Conservation (phyloP, 2,888 invertebrate species). For the Seladonia tumulorum region DNA sequence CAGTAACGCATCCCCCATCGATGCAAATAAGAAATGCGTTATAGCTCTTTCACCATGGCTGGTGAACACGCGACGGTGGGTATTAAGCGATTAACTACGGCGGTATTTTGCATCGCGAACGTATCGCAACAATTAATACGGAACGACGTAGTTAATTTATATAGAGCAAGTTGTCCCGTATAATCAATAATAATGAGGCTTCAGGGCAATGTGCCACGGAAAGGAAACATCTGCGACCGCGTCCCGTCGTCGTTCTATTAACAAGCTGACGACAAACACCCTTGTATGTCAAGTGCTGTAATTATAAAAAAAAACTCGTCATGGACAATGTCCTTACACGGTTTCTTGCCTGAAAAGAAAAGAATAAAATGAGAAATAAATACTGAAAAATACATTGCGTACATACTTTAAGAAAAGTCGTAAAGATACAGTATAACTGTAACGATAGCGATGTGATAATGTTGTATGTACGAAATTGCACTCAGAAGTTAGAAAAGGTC, state of each 20-base stretch:
- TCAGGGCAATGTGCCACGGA: neutral
- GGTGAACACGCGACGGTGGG: neutral
- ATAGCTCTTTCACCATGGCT: neutral
- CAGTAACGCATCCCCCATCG: neutral
- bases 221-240: neutral
- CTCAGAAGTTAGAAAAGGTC: too few relatives aligned
- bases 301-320: too few relatives aligned
- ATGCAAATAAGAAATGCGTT: neutral
- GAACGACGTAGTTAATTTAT: neutral
- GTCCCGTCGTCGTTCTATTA: neutral
- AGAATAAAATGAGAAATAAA: too few relatives aligned
- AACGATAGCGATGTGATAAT: too few relatives aligned
- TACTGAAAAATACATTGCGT: too few relatives aligned
- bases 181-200: neutral
- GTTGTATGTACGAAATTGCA: too few relatives aligned
- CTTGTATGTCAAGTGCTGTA: neutral
- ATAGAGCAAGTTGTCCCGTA: neutral
- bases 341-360: neutral
- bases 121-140: neutral
- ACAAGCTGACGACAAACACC: neutral
- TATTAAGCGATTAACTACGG: neutral
- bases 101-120: neutral
- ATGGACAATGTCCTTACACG: neutral
- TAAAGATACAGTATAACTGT: too few relatives aligned
- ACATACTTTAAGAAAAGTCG: too few relatives aligned